These are phyloP conservation scores for Stenopsyche tienmushanensis DNA, from an alignment of 1,140 invertebrate genomes.

Conservation along the genomic window DNA sequence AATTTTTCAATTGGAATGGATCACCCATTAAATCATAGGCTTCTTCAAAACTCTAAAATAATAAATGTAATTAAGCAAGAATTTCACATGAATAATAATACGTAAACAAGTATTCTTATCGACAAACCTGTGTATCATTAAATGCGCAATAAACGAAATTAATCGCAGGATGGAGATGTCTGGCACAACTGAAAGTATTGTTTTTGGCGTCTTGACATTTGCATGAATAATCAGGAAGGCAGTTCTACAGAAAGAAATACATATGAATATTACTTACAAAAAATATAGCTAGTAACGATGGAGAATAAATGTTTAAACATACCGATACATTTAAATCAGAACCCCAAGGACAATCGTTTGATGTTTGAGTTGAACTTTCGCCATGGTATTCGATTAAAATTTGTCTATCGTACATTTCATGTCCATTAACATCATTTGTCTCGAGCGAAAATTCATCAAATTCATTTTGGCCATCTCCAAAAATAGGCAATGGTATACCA, in stretches of 20 bases:
- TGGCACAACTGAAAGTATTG: slow-evolving; percentile 80
- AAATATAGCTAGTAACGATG: slow-evolving; percentile 1
- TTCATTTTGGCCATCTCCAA: slow-evolving; percentile 39
- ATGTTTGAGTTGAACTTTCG: slow-evolving; percentile 60
- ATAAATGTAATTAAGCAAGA: slow-evolving; percentile 1
- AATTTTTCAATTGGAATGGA: slow-evolving; percentile 69
- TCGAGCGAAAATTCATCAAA: slow-evolving; percentile 15
- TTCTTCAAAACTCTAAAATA: slow-evolving; percentile 66
- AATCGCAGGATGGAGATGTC: slow-evolving; percentile 57
- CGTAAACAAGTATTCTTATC: background rate
- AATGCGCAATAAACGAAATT: slow-evolving; percentile 78
- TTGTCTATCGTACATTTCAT: slow-evolving; percentile 49
- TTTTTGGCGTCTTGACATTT: slow-evolving; percentile 83
- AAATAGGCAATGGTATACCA: slow-evolving; percentile 60
- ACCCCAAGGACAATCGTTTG: slow-evolving; percentile 58
- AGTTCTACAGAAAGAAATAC: slow-evolving; percentile 56
- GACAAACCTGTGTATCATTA: slow-evolving; percentile 66
- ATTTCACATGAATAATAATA: background rate
- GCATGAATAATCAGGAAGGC: slow-evolving; percentile 64
- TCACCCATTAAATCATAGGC: slow-evolving; percentile 68
- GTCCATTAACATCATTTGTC: slow-evolving; percentile 9
- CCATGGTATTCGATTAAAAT: slow-evolving; percentile 80
- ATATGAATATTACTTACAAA: too few species aligned
- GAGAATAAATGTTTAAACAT: too few species aligned
- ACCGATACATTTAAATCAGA: slow-evolving; percentile 60